Base-by-base conservation (phyloP, 2,888 invertebrate species). In the Podotricha telesiphe region DNA sequence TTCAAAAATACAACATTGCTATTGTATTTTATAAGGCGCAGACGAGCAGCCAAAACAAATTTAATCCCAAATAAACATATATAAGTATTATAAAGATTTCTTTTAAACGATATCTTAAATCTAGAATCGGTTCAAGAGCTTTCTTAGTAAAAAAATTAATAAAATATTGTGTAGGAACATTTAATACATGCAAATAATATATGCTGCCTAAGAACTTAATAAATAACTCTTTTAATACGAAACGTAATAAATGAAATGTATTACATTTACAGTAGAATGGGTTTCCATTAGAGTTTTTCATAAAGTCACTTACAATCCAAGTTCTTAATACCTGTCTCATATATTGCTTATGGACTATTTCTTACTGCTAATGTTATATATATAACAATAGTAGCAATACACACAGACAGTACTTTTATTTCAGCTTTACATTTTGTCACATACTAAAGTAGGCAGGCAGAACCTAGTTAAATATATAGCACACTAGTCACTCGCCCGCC, bases 171-270 rank as follows among this genome's bases (percentile, higher is more conserved):
- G 8, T 28, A 28, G 3, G 28, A n/a, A n/a, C 28, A 17, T 53
- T 53, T 15, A 22, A 22, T n/a, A 53, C 6, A 13, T 19, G 13
- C 2, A 40, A 8, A 20, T 13, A 58, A 8, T 19, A 19, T 11
- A 37, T 37, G 8, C 17, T 34, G 17, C 1, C 34, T 34, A 34
- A 55, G 2, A 55, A 34, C 17, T 17, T 37, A 17, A 37, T 55
- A 37, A 55, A 34, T 28, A 55, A 17, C 55, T 55, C 17, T 17
- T 55, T 55, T 37, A 55, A 55, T 55, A 59, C 6, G 59, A 45
- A 42, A 40, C 40, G 59, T 45, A 20, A 42, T 59, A 28, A 55
- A 10, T 34, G 53, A 37, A 55, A 55, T 37, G 34, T 55, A 55
- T 55, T 55, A 55, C 34, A 34, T 55, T 42, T 34, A 17, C 55